Percentiles rank a stretch among this genome's conserved stretches.
Conservation (phyloP, 2,888 invertebrate species). For the Blastobasis adustella region DNA sequence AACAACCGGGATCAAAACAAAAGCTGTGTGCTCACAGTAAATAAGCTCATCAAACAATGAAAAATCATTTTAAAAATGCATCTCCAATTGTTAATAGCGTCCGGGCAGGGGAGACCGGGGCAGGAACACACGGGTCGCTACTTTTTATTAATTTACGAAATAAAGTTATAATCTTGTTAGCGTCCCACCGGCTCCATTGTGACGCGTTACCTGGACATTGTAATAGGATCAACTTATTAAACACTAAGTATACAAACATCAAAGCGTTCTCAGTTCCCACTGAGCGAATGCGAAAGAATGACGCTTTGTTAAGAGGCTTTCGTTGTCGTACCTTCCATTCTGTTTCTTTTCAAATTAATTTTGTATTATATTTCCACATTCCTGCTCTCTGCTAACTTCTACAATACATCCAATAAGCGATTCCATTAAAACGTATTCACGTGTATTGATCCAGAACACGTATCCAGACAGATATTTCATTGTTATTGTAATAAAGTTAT, state of each 20-base stretch:
- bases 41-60: slow-evolving; percentile 5
- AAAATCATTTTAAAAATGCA: slow-evolving; percentile 1
- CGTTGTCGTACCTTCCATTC: slow-evolving; percentile 25
- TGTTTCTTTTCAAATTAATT: slow-evolving; percentile 22
- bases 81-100: neutral
- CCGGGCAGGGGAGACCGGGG: slow-evolving; percentile 21
- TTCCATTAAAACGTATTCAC: no score
- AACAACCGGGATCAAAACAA: no score
- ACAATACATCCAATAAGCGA: no score
- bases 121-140: slow-evolving; percentile 45
- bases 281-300: slow-evolving; percentile 46
- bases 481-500: slow-evolving; percentile 2
- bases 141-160: slow-evolving; percentile 72
- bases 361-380: neutral
- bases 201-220: slow-evolving; percentile 66
- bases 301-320: slow-evolving; percentile 63
- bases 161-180: slow-evolving; percentile 74
- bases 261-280: slow-evolving; percentile 42
- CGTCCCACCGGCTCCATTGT: slow-evolving; percentile 58
- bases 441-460: no score
- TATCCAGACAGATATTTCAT: neutral
- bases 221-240: slow-evolving; percentile 76
- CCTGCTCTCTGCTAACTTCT: no score
- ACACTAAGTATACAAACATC: slow-evolving; percentile 72
- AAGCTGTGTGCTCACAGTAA: neutral